Evolutionary conservation across 2,888 invertebrate species (phyloP), one percentile per base, ranked within the genome.

Genomic region (Rhyacophila evoluta): DNA sequence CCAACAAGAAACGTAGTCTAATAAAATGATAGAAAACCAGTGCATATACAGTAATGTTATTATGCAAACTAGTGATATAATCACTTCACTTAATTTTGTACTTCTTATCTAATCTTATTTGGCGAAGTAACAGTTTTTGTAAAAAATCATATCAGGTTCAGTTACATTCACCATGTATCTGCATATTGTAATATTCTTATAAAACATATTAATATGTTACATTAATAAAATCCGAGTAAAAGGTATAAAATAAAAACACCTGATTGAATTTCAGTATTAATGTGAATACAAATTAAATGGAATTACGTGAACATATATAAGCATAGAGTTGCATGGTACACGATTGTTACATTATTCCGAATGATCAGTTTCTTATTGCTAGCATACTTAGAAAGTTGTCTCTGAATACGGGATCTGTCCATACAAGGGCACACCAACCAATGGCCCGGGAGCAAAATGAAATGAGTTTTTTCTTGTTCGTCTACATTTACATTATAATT

Each of bases 361-460:
- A 19, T 3, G 19, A 55, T 55, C 19, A 4, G 55, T 55, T 55
- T 55, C 55, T 12, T 55, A 55, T 19, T 12, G 19, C 55, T 55
- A 55, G 55, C 55, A 55, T 19, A 55, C 55, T 55, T 55, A 55
- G 55, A 55, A 55, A 55, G 55, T 55, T 55, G 55, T 55, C 55
- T 41, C 41, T 55, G 55, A 10, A 1, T 19, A 19, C 25, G 55
- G 25, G 55, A 55, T 10, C 10, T 19, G 55, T 55, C 19, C 25
- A 19, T 19, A 25, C 19, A 55, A 55, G 55, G 6, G 55, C 25
- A 55, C 15, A 3, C 10, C 55, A 55, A 55, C 55, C 8, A 10
- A 19, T 55, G 55, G 55, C 25, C 55, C 25, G 55, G 55, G 19
- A 55, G 10, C 19, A 25, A 55, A 55, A 25, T 6, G 10, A 19